A percentile compares a stretch with the other conserved stretches of the same genome.
These are phyloP conservation scores for Steinernema khuongi DNA, from an alignment of 1,140 invertebrate species.

Conservation along the genomic window DNA sequence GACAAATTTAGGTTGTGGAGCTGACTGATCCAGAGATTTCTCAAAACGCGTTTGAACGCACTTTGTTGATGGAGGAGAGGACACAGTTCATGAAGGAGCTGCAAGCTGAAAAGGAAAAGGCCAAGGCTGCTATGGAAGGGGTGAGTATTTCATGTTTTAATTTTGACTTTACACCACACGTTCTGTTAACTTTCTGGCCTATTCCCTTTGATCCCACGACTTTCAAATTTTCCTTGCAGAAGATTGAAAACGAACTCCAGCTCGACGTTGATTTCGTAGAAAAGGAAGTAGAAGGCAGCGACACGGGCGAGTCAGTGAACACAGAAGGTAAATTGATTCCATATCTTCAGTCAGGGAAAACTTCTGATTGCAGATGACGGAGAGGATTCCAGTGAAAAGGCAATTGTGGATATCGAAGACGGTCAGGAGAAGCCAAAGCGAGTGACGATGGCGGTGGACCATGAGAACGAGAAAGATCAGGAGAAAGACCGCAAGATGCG, in stretches of 20 bases:
- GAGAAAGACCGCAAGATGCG: not conserved
- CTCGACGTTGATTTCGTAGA: not conserved
- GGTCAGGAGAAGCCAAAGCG: not conserved
- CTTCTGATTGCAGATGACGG: too few relatives aligned
- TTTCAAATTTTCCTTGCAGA: not conserved
- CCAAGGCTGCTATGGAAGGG: too few relatives aligned
- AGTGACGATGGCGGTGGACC: not conserved
- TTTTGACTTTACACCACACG: too few relatives aligned
- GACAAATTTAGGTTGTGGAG: conserved; percentile 41
- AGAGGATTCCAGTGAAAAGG: too few relatives aligned
- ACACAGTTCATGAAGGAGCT: conserved; percentile 77
- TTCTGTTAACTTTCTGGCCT: too few relatives aligned
- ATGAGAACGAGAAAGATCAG: not conserved
- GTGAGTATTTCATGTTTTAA: not conserved
- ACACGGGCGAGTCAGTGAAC: not conserved
- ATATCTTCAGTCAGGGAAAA: too few relatives aligned
- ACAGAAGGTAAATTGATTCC: not conserved
- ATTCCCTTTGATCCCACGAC: too few relatives aligned
- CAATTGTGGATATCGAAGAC: too few relatives aligned
- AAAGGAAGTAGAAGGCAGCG: not conserved
- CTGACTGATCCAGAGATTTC: conserved; percentile 82
- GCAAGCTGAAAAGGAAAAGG: not conserved
- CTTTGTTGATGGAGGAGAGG: conserved; percentile 96
- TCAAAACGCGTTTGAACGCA: conserved; percentile 95
- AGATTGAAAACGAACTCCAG: not conserved